Percentiles rank a stretch among this genome's conserved stretches.
These are phyloP conservation scores for Spermophilus dauricus DNA, from an alignment of 2,113 vertebrate genomes.

Conservation along the genomic window DNA sequence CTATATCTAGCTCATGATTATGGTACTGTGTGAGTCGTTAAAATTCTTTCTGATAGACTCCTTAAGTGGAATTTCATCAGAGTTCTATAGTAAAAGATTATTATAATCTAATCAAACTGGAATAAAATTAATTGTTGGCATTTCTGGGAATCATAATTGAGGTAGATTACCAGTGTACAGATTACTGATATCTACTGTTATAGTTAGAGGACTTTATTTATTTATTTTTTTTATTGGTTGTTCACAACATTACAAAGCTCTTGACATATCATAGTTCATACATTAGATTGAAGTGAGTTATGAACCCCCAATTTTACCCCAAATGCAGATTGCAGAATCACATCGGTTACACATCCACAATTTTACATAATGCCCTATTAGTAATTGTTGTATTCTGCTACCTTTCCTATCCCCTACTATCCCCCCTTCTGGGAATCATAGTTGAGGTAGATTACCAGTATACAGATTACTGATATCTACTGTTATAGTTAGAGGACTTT, in stretches of 20 bases:
- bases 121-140: background rate
- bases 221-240: no score
- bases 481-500: background rate
- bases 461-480: background rate
- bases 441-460: background rate
- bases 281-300: no score
- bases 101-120: background rate
- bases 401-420: no score
- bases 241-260: no score
- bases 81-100: background rate
- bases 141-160: constrained; percentile 7
- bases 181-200: background rate
- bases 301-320: no score
- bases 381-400: no score
- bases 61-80: constrained; percentile 68
- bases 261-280: no score
- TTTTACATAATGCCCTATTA: no score
- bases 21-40: background rate
- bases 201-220: no score
- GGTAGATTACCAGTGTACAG: background rate
- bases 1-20: background rate
- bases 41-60: constrained; percentile 22
- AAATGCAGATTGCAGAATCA: no score
- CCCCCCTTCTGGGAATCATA: background rate
- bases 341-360: no score